These are phyloP conservation scores for Carollia perspicillata DNA, from an alignment of 2,113 vertebrate genomes.

Conservation along the genomic window DNA sequence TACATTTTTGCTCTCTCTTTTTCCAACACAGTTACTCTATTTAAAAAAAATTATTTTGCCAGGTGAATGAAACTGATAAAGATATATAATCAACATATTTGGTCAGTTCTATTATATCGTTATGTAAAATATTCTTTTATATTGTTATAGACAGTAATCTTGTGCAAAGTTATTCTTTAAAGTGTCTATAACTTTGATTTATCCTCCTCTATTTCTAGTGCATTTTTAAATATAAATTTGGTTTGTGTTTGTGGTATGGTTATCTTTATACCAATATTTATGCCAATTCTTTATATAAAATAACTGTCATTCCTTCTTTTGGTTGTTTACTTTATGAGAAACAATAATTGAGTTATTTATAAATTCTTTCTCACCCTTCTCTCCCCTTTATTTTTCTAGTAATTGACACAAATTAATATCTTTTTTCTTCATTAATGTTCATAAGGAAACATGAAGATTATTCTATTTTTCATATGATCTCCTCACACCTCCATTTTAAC, in stretches of 20 bases:
- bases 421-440: neutral
- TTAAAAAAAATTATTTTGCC: neutral
- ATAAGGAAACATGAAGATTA: neutral
- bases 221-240: neutral
- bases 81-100: neutral
- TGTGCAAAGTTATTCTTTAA: neutral
- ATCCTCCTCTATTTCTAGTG: neutral
- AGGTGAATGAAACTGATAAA: neutral
- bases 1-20: neutral
- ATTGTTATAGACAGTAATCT: neutral
- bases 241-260: neutral
- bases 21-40: neutral
- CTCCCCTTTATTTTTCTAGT: neutral
- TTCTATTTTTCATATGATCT: neutral
- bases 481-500: neutral
- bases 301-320: neutral
- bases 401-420: neutral
- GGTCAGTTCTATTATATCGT: neutral
- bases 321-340: neutral
- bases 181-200: fast-evolving
- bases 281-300: neutral
- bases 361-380: neutral
- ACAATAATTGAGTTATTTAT: neutral
- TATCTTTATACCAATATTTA: neutral
- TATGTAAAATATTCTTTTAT: no score